These are phyloP conservation scores for Pangasianodon gigas DNA, from an alignment of 2,113 vertebrate species.

Conservation along the genomic window DNA sequence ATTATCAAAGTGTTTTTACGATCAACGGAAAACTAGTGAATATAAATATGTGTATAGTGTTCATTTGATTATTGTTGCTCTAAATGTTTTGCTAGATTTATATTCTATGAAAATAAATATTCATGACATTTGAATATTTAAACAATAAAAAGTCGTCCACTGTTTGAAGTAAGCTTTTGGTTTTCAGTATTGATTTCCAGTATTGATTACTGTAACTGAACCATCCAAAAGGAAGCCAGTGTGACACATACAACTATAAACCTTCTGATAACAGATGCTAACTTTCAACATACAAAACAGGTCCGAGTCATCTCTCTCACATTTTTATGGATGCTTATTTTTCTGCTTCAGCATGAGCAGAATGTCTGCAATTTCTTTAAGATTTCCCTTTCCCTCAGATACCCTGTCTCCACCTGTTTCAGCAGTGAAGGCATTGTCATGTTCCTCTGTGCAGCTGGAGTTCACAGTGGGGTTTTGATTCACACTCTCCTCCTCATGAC, in stretches of 20 bases:
- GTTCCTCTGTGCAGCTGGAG: slow-evolving; percentile 12
- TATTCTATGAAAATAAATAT: slow-evolving; percentile 72
- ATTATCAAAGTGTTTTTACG: slow-evolving; percentile 65
- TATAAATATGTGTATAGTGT: slow-evolving; percentile 57
- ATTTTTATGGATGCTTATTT: slow-evolving; percentile 22
- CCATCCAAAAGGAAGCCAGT: not conserved
- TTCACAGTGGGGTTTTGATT: slow-evolving; percentile 33
- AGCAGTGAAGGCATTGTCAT: slow-evolving; percentile 41
- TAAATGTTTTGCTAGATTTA: slow-evolving; percentile 80
- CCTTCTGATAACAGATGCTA: slow-evolving; percentile 31
- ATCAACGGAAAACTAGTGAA: slow-evolving; percentile 61
- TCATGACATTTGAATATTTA: slow-evolving; percentile 68
- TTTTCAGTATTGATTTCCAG: not conserved
- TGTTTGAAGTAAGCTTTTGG: slow-evolving; percentile 16
- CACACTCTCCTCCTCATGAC: slow-evolving; percentile 35
- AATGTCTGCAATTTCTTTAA: slow-evolving; percentile 65
- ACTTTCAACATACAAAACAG: slow-evolving; percentile 16
- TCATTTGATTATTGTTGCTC: slow-evolving; percentile 73
- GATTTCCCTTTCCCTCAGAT: slow-evolving; percentile 56
- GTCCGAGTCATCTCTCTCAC: not conserved
- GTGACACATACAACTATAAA: not conserved
- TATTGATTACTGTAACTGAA: not conserved
- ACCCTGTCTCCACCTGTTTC: slow-evolving; percentile 26
- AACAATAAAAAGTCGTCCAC: slow-evolving; percentile 64
- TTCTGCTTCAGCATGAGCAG: slow-evolving; percentile 65